These are phyloP conservation scores for Nemapogon koenigi DNA, from an alignment of 2,888 invertebrate species.

Conservation along the genomic window DNA sequence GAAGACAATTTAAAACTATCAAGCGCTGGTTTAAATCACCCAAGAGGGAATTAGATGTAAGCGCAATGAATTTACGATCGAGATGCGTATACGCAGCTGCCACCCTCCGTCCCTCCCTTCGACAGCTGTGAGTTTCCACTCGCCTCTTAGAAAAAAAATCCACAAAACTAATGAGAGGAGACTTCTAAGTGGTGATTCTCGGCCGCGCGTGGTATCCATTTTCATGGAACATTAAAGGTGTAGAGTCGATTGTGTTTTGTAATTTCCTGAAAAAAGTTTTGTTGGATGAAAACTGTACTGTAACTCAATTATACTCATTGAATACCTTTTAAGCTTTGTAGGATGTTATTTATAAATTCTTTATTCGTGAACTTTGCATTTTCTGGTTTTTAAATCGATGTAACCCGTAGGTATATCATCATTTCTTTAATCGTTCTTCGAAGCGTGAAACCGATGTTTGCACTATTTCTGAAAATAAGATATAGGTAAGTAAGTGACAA, in stretches of 20 bases:
- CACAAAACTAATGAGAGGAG: slow-evolving; percentile 12
- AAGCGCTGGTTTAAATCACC: slow-evolving; percentile 1
- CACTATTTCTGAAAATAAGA: no score
- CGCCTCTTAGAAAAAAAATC: slow-evolving; percentile 11
- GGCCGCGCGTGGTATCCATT: slow-evolving; percentile 11
- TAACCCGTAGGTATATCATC: no score
- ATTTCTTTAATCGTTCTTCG: no score
- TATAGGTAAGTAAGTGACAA: no score
- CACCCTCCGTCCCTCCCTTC: not conserved
- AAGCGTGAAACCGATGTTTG: no score
- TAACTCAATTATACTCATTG: no score
- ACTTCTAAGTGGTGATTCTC: slow-evolving; percentile 13
- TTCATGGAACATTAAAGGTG: not conserved
- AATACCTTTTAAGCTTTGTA: no score
- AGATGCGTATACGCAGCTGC: slow-evolving; percentile 7
- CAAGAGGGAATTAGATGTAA: slow-evolving; percentile 3
- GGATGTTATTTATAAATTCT: no score
- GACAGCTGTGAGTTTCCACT: slow-evolving; percentile 12
- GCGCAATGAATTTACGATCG: not conserved
- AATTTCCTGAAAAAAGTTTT: no score
- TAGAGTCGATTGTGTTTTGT: slow-evolving; percentile 6
- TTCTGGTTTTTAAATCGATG: no score
- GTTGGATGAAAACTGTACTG: no score
- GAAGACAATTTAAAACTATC: not conserved
- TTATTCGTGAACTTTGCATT: no score